Conservation (phyloP, 1,140 invertebrate genomes). For the Diuraphis noxia region DNA sequence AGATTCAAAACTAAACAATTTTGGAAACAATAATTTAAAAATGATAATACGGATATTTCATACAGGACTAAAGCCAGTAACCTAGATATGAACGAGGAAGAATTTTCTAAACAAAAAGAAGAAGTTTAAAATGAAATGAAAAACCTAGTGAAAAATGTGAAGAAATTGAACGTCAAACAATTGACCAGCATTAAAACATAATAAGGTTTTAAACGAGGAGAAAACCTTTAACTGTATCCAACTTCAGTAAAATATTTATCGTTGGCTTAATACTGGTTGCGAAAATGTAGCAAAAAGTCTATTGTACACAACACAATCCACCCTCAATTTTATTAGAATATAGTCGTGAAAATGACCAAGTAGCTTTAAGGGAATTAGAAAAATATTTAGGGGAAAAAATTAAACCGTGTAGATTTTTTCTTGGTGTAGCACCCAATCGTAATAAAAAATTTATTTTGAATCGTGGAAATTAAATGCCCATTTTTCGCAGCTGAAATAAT, state of each 20-base stretch:
- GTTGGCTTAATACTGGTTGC: neutral
- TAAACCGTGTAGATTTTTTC: conserved; percentile 59
- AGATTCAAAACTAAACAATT: neutral
- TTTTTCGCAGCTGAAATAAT: conserved; percentile 53
- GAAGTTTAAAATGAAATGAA: neutral
- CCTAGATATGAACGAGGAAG: neutral
- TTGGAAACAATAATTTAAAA: neutral
- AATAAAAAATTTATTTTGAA: too few species aligned
- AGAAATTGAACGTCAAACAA: neutral
- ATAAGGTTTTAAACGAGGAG: neutral
- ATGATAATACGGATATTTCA: neutral
- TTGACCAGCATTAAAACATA: neutral
- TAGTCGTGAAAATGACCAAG: neutral
- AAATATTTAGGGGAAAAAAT: conserved; percentile 19
- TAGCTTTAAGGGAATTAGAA: neutral
- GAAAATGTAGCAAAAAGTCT: neutral
- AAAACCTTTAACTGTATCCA: neutral
- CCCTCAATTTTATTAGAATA: neutral
- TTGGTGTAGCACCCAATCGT: too few species aligned
- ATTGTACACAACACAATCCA: neutral
- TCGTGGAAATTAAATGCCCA: conserved; percentile 60
- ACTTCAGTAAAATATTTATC: neutral
- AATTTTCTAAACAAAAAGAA: neutral
- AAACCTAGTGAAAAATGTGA: neutral
- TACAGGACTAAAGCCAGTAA: neutral